These are phyloP conservation scores for Drosophila guanche DNA, from an alignment of 1,140 invertebrate genomes.

Conservation along the genomic window DNA sequence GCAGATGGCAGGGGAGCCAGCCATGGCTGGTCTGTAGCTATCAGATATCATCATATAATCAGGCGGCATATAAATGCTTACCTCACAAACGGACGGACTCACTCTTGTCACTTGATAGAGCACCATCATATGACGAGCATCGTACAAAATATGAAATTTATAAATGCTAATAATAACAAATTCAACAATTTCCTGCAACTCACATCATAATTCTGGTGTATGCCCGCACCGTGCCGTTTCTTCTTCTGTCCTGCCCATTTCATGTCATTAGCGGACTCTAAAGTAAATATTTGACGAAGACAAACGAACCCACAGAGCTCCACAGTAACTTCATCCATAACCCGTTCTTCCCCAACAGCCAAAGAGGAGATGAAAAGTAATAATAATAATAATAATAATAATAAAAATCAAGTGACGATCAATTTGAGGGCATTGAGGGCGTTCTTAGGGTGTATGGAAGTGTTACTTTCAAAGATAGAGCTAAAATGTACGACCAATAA, in stretches of 20 bases:
- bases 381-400: conserved; percentile 47
- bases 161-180: conserved; percentile 62
- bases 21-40: not conserved
- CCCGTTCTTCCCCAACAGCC: conserved; percentile 33
- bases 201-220: conserved; percentile 16
- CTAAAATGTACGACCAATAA: too few species aligned
- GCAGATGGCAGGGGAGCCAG: conserved; percentile 6
- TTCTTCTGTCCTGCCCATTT: conserved; percentile 24
- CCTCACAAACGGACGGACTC: conserved; percentile 29
- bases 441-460: conserved; percentile 8
- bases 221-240: conserved; percentile 1
- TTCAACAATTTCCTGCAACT: conserved; percentile 55
- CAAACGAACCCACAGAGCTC: conserved; percentile 41
- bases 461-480: too few species aligned
- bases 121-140: conserved; percentile 24
- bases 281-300: conserved; percentile 62
- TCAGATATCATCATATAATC: conserved; percentile 56
- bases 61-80: conserved; percentile 52
- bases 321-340: conserved; percentile 36
- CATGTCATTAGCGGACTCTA: conserved; percentile 57
- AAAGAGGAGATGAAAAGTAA: conserved; percentile 26
- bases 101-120: conserved; percentile 49
- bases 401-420: conserved; percentile 48
- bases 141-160: conserved; percentile 23
- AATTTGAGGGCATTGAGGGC: conserved; percentile 50